A percentile compares a stretch with the other conserved stretches of the same genome.
These are phyloP conservation scores for Bombus vancouverensis DNA, from an alignment of 1,140 invertebrate species.

Conservation along the genomic window DNA sequence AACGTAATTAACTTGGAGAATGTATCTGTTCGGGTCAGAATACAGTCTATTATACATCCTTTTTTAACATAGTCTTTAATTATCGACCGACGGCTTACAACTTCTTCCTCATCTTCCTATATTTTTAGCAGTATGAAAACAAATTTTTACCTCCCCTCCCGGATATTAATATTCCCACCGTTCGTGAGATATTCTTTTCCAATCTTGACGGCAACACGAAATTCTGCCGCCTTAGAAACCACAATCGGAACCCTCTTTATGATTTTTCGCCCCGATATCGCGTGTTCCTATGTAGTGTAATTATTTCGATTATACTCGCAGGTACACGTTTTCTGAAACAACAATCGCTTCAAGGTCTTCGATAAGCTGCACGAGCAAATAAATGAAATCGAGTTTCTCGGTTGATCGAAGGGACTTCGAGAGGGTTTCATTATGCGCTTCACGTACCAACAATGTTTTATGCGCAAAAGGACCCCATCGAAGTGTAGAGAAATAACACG, in stretches of 20 bases:
- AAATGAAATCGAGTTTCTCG: background rate
- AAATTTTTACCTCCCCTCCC: background rate
- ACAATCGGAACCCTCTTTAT: background rate
- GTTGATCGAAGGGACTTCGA: background rate
- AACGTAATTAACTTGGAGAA: slow-evolving; percentile 37
- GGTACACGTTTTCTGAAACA: background rate
- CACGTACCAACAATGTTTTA: background rate
- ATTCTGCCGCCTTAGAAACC: background rate
- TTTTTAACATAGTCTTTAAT: slow-evolving; percentile 45
- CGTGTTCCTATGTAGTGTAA: background rate
- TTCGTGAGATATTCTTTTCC: slow-evolving; percentile 27
- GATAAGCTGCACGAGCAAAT: background rate
- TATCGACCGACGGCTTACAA: slow-evolving; percentile 17
- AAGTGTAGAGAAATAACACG: background rate
- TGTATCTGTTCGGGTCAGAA: background rate
- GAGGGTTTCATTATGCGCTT: background rate
- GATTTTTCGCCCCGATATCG: background rate
- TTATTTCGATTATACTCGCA: background rate
- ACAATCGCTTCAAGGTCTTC: background rate
- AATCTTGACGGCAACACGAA: background rate
- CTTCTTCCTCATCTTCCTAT: slow-evolving; percentile 4
- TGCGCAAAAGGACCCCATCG: background rate
- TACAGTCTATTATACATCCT: slow-evolving; percentile 33
- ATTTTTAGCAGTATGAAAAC: slow-evolving; percentile 32
- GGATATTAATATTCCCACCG: slow-evolving; percentile 41